Evolutionary conservation across 2,113 vertebrate genomes (phyloP).

Genomic region (Melanerpes aurifrons): DNA sequence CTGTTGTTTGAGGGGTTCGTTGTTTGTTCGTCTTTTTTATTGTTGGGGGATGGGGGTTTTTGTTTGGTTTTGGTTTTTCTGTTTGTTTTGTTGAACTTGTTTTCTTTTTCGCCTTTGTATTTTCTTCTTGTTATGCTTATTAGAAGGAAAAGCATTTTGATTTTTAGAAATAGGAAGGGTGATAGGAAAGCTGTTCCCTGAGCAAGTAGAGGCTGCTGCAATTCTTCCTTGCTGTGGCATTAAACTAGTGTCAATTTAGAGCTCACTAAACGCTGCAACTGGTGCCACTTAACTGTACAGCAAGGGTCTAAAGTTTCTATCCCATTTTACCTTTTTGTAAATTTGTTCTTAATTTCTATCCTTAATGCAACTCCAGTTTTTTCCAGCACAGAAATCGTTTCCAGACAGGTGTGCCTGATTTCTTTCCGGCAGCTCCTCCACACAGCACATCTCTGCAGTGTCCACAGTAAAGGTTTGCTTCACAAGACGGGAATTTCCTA

Average conservation of each 20-base stretch:
- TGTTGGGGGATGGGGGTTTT: no score
- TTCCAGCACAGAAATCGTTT: not conserved
- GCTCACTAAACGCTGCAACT: not conserved
- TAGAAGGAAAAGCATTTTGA: not conserved
- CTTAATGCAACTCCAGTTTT: not conserved
- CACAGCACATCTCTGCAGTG: not conserved
- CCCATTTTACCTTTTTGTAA: not conserved
- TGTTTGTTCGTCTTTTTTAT: no score
- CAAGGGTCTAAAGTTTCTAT: not conserved
- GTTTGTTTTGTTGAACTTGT: no score
- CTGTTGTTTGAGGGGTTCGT: no score
- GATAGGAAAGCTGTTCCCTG: not conserved
- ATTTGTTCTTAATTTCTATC: not conserved
- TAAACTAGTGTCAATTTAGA: not conserved
- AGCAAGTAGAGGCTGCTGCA: not conserved
- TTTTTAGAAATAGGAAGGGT: rapidly evolving
- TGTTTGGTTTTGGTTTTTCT: no score
- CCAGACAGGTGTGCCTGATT: not conserved
- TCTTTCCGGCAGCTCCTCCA: not conserved
- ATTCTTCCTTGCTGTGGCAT: not conserved
- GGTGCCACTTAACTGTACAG: not conserved
- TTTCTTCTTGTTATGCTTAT: not conserved
- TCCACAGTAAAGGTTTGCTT: not conserved
- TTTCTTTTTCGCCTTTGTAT: not conserved
- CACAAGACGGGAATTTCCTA: not conserved